phyloP scores from a whole-genome alignment of 2,113 vertebrate genomes.

The Lethenteron camtschaticum region DNA sequence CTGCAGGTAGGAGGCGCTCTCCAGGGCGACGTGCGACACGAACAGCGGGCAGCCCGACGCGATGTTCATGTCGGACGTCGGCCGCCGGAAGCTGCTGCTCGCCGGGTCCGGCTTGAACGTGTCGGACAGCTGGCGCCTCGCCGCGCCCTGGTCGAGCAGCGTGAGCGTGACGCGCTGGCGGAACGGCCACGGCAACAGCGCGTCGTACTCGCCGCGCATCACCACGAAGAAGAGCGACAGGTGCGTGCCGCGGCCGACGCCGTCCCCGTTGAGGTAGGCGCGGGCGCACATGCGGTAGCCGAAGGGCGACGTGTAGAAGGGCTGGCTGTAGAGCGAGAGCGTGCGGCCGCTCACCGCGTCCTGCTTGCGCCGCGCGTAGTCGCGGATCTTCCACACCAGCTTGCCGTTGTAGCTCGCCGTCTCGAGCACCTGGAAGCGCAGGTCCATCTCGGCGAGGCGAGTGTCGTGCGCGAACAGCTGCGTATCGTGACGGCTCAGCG shows the following conservation, averaged over 20 bases:
- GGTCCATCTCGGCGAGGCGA: constrained; percentile 7
- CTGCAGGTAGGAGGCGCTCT: constrained; percentile 32
- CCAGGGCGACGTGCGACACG: constrained; percentile 30
- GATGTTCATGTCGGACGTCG: constrained; percentile 40
- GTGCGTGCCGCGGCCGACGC: constrained; percentile 56
- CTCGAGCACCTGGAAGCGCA: constrained; percentile 8
- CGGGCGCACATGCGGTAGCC: constrained; percentile 90
- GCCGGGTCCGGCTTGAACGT: constrained; percentile 40
- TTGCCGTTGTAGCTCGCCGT: constrained; percentile 6
- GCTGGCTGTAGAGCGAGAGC: constrained; percentile 9
- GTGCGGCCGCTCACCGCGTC: constrained; percentile 5
- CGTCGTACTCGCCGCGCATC: constrained; percentile 56
- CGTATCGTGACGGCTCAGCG: neutral
- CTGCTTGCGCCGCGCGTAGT: constrained; percentile 4
- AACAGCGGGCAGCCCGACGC: constrained; percentile 48
- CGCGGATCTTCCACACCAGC: constrained; percentile 8
- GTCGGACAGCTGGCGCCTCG: constrained; percentile 30
- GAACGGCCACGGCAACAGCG: constrained; percentile 72
- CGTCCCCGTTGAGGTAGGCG: constrained; percentile 60
- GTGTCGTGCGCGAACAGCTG: constrained; percentile 2
- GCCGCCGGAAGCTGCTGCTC: constrained; percentile 46
- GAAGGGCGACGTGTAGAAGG: neutral
- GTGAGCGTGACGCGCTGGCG: constrained; percentile 43
- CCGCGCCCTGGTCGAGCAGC: constrained; percentile 48
- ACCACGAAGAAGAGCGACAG: constrained; percentile 79